Conservation (phyloP, 2,113 vertebrate species). For the Pluvianellus socialis region DNA sequence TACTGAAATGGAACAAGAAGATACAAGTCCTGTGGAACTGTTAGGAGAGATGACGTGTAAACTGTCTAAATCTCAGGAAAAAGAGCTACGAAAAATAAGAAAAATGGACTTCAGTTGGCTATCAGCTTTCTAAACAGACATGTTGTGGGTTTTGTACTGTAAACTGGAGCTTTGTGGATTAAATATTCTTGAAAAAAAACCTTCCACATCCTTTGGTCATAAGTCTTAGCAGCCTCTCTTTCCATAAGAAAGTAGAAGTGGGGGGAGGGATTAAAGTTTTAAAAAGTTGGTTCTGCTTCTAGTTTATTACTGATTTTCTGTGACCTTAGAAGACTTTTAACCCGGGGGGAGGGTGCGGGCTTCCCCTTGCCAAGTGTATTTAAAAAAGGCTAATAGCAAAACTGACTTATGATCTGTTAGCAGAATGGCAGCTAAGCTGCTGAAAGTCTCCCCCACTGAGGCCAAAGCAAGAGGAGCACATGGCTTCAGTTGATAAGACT, state of each 20-base stretch:
- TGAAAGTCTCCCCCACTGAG: neutral
- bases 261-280: neutral
- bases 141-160: neutral
- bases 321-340: neutral
- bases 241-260: neutral
- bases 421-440: neutral
- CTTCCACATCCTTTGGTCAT: neutral
- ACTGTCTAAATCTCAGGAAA: constrained; percentile 82
- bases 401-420: neutral
- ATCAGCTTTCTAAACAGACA: constrained; percentile 39
- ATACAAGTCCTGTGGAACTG: constrained; percentile 5
- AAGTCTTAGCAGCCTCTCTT: neutral
- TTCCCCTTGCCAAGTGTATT: neutral
- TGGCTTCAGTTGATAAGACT: neutral
- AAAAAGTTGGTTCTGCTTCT: neutral
- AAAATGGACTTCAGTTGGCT: constrained; percentile 89
- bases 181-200: neutral
- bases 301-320: neutral
- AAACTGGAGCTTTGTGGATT: neutral
- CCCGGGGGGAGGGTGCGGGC: neutral
- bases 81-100: constrained; percentile 83
- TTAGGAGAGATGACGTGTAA: constrained; percentile 20
- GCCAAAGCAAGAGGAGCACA: neutral
- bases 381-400: neutral
- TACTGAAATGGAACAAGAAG: constrained; percentile 35